Percentiles rank a stretch among this genome's conserved stretches.
Conservation (phyloP, 2,888 invertebrate genomes). For the Eristalinus sepulchralis region DNA sequence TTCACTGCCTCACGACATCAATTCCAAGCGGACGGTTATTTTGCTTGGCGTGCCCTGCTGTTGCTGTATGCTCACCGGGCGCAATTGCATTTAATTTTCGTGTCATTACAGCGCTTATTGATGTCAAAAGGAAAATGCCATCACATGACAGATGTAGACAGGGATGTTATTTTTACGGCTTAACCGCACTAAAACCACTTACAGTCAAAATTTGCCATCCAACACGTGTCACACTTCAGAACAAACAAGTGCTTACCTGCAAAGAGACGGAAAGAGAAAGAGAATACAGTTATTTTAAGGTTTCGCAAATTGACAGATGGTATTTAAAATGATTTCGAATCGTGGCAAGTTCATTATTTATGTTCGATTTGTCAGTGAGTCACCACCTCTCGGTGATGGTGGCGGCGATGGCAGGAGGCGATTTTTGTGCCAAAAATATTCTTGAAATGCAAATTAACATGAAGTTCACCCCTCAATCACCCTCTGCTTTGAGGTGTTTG, state of each 20-base stretch:
- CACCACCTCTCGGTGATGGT: neutral
- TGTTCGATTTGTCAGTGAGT: constrained; percentile 27
- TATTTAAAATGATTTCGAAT: constrained; percentile 27
- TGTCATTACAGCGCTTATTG: neutral
- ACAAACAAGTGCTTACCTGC: constrained; percentile 47
- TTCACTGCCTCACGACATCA: neutral
- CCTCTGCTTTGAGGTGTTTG: neutral
- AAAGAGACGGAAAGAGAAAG: constrained; percentile 39
- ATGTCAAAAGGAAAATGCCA: neutral
- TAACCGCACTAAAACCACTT: constrained; percentile 14
- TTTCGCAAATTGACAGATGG: constrained; percentile 6
- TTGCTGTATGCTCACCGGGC: neutral
- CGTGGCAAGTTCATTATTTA: constrained; percentile 38
- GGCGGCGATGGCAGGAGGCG: neutral
- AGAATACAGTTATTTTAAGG: constrained; percentile 2
- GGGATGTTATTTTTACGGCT: neutral
- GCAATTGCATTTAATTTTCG: neutral
- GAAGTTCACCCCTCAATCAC: neutral
- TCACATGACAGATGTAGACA: neutral
- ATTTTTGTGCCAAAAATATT: constrained; percentile 43
- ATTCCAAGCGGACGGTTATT: neutral
- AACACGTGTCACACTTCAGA: constrained; percentile 17
- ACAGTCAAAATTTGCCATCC: constrained; percentile 12
- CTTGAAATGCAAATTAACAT: constrained; percentile 46
- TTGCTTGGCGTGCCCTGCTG: neutral